These are phyloP conservation scores for Trichonephila clavata DNA, from an alignment of 1,140 invertebrate species.

Conservation along the genomic window DNA sequence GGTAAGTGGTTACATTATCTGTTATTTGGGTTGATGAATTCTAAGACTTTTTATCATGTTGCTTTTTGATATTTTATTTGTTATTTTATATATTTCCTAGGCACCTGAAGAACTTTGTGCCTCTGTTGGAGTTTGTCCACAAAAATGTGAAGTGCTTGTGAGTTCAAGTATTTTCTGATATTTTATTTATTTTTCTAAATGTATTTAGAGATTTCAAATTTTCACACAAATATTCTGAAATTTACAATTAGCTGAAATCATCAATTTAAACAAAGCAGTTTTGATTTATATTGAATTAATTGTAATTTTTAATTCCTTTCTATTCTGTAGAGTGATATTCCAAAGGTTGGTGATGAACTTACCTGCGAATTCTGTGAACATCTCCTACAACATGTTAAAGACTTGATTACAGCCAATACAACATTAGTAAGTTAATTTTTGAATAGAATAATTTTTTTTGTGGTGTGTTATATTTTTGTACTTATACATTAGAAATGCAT, in stretches of 20 bases:
- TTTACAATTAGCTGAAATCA: too few relatives aligned
- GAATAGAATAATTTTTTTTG: too few relatives aligned
- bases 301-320: neutral
- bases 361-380: conserved; percentile 87
- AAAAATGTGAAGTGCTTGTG: conserved; percentile 56
- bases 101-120: conserved; percentile 3
- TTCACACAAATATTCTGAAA: too few relatives aligned
- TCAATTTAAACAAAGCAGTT: too few relatives aligned
- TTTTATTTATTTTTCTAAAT: too few relatives aligned
- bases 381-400: conserved; percentile 86
- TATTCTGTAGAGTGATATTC: neutral
- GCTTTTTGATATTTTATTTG: neutral
- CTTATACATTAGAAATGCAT: too few relatives aligned
- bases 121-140: conserved; percentile 58
- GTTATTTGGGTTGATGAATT: neutral
- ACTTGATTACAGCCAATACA: conserved; percentile 91
- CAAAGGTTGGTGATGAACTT: conserved; percentile 83
- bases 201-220: too few relatives aligned
- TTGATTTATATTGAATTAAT: neutral
- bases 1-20: conserved; percentile 39
- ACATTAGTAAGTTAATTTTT: conserved; percentile 84
- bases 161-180: neutral
- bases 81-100: conserved; percentile 12
- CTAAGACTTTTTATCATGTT: neutral
- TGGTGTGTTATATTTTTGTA: too few relatives aligned